Percentiles rank a stretch among this genome's conserved stretches.
These are phyloP conservation scores for Ataeniobius toweri DNA, from an alignment of 2,797 vertebrate genomes.

Conservation along the genomic window DNA sequence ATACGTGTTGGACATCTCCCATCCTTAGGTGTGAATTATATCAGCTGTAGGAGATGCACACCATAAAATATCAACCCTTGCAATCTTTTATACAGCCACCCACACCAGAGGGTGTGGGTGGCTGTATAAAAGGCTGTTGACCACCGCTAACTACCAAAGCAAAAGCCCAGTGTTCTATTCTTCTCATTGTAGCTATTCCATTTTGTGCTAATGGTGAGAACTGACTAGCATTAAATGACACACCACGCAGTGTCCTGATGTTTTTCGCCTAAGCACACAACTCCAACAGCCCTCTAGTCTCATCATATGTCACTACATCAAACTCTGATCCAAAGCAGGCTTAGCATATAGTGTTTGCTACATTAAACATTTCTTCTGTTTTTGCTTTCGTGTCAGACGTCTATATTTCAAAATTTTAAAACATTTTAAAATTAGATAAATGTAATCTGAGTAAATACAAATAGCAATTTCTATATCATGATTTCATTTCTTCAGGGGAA, in stretches of 20 bases:
- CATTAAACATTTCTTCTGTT: neutral
- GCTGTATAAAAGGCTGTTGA: neutral
- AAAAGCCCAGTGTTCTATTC: neutral
- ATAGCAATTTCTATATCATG: no score
- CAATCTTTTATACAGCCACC: neutral
- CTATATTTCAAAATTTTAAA: no score
- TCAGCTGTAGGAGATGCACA: neutral
- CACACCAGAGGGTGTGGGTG: neutral
- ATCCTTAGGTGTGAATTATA: neutral
- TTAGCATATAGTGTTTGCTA: neutral
- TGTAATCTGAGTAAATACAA: no score
- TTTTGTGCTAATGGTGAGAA: neutral
- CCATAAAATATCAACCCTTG: neutral
- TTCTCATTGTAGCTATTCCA: neutral
- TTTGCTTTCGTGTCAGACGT: neutral
- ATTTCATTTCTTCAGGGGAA: neutral
- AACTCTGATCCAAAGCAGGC: neutral
- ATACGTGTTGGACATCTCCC: neutral
- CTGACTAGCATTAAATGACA: neutral
- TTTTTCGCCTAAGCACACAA: neutral
- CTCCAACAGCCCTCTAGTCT: neutral
- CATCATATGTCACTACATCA: neutral
- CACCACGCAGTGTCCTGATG: neutral
- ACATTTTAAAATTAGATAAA: neutral
- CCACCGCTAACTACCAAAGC: neutral